Percentiles rank a stretch among this genome's conserved stretches.
Conservation (phyloP, 2,797 vertebrate genomes). For the Columba guinea region DNA sequence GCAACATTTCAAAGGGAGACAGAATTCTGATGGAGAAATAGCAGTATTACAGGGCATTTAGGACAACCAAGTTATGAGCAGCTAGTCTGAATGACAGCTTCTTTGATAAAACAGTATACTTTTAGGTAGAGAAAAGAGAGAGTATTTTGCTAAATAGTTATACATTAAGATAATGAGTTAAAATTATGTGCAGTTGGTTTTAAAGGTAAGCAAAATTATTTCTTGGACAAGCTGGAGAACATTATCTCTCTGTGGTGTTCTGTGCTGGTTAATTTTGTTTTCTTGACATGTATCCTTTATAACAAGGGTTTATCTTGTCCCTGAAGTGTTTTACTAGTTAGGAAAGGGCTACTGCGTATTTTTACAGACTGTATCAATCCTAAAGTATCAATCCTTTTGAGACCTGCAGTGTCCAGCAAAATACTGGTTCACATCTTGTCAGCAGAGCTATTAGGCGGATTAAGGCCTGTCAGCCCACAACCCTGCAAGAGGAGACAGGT, state of each 20-base stretch:
- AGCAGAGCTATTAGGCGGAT: background rate
- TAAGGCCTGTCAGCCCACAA: background rate
- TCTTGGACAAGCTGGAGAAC: background rate
- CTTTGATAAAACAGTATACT: background rate
- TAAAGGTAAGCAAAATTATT: background rate
- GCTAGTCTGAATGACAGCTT: background rate
- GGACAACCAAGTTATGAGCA: background rate
- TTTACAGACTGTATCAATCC: background rate
- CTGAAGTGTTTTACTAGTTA: background rate
- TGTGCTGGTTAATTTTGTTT: background rate
- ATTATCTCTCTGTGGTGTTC: background rate
- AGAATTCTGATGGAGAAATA: background rate
- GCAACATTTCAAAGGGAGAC: background rate
- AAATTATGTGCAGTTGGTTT: background rate
- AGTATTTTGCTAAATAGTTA: background rate
- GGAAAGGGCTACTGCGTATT: background rate
- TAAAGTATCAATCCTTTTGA: background rate
- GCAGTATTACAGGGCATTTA: background rate
- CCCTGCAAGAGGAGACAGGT: background rate
- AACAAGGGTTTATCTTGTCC: background rate
- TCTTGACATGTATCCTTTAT: background rate
- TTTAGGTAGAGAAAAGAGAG: background rate
- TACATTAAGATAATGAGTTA: background rate
- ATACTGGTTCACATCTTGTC: rapidly evolving
- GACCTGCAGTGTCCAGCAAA: background rate